Conservation (phyloP, 2,113 vertebrate species). For the Thunnus maccoyii region DNA sequence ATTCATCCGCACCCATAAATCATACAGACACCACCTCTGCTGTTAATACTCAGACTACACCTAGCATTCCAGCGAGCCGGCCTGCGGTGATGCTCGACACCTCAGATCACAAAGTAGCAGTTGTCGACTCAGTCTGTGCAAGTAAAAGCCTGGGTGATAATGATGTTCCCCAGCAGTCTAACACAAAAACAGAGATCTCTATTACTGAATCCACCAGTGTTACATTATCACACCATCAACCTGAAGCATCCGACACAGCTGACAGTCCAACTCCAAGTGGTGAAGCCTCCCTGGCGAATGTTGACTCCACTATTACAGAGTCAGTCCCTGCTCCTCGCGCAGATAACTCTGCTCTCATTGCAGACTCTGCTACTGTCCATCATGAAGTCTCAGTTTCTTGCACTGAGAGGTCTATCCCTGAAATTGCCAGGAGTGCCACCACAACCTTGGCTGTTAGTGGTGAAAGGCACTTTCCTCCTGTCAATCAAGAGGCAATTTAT, state of each 20-base stretch:
- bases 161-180: background rate
- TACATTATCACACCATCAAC: constrained; percentile 7
- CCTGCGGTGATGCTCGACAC: background rate
- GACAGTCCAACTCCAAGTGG: background rate
- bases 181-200: background rate
- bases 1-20: background rate
- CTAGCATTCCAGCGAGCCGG: background rate
- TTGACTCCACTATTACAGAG: background rate
- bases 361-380: background rate
- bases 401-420: background rate
- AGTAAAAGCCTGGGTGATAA: background rate
- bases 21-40: background rate
- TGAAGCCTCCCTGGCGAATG: background rate
- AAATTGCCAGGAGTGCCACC: background rate
- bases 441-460: background rate
- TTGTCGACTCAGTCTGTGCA: background rate
- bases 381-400: background rate
- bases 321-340: background rate
- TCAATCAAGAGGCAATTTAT: constrained; percentile 18
- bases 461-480: background rate
- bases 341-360: background rate
- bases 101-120: background rate
- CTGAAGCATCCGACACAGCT: background rate
- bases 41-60: background rate
- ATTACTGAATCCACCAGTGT: background rate